Conservation (phyloP, 30 jellyfish, hydroid and myxozoan genomes). For the Chrysaora quinquecirrha region DNA sequence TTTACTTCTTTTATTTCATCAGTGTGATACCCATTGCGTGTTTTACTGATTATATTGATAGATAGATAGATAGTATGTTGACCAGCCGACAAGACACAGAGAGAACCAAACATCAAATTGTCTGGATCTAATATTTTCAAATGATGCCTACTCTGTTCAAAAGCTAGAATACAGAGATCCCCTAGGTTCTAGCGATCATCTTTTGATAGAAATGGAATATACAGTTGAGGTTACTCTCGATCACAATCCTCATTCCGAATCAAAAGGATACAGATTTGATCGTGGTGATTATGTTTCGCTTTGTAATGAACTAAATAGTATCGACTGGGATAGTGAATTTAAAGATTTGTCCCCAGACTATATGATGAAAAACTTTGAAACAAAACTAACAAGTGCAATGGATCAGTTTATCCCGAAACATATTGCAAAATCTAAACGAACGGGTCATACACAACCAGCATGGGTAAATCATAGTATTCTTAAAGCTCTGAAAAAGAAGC, state of each 20-base stretch:
- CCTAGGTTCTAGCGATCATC: background rate
- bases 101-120: background rate
- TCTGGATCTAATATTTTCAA: background rate
- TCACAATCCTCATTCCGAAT: background rate
- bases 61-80: no score
- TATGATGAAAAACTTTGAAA: background rate
- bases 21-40: no score
- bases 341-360: background rate
- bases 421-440: background rate
- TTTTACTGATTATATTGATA: no score
- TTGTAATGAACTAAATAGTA: background rate
- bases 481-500: slow-evolving; percentile 15
- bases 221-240: background rate
- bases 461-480: background rate
- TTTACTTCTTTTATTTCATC: no score
- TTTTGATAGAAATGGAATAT: background rate
- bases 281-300: background rate
- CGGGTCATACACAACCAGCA: background rate
- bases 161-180: background rate
- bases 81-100: background rate
- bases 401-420: background rate
- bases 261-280: background rate
- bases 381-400: background rate
- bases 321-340: no score
- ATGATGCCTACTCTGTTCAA: background rate